Evolutionary conservation across 35 echinoderm and acorn worm genomes (phyloP), one percentile per base, ranked within the genome.

Genomic region (Apostichopus japonicus): DNA sequence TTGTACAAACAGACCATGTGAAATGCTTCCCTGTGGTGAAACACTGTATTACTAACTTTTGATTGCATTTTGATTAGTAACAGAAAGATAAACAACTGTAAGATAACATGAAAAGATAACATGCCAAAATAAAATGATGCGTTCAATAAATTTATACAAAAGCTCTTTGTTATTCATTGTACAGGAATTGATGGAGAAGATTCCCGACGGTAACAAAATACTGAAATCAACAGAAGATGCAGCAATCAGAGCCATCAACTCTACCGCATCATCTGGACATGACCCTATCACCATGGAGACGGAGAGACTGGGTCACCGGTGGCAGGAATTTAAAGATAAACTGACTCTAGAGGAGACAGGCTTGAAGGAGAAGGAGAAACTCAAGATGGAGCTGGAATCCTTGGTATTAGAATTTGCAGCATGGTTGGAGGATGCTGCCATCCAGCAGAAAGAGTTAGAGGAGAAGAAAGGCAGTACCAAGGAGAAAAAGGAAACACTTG

Each of bases 231-330:
- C 21, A 57, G 81, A 56, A 10, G 15, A 55, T 84, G 17, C 81
- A 57, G 81, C 53, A 17, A 17, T 9, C 5, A 58, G 17, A 23
- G 81, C 81, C 11, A 57, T 84, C 5, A 58, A 56, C 81, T 84
- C 81, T 15, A 84, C 81, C 53, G 51, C 81, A 55, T 84, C 81
- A 24, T 84, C 81, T 84, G 81, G 81, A 23, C 81, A 84, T 23
- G 54, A 17, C 9, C 81, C 81, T 57, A 84, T 84, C 81, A 58
- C 6, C 16, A 17, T 23, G n/a, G 6, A 84, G 54, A 58, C 57
- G n/a, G n/a, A 84, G 54, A 19, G 4, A n/a, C 54, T 84, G 5
- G 23, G 16, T 8, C n/a, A 21, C 81, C 53, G 53, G 13, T 84
- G 81, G 81, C 81, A 84, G n/a, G 54, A 84, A 58, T 22, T 58